A percentile compares a stretch with the other conserved stretches of the same genome.
Conservation (phyloP, 2,113 vertebrate species). For the Amazona guildingii region DNA sequence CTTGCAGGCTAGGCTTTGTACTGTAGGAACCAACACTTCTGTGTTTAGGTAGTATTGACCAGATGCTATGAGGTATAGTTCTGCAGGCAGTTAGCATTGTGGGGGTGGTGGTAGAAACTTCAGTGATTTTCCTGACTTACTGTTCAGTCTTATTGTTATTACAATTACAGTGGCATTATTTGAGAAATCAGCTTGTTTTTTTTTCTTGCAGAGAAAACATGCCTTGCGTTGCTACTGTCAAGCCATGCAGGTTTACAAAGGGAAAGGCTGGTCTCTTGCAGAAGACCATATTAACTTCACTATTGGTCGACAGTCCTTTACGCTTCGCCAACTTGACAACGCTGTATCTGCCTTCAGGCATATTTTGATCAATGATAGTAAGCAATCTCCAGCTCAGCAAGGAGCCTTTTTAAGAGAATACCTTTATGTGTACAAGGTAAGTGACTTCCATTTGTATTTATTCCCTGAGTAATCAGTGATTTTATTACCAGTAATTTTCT, state of each 20-base stretch:
- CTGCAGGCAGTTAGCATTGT: not conserved
- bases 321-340: constrained; percentile 86
- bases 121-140: not conserved
- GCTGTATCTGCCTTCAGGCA: constrained; percentile 92
- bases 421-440: constrained; percentile 95
- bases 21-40: not conserved
- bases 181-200: not conserved
- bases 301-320: constrained; percentile 95
- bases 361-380: constrained; percentile 94
- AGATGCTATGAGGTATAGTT: not conserved
- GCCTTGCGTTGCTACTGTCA: constrained; percentile 96
- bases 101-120: not conserved
- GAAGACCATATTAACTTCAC: constrained; percentile 99
- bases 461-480: not conserved
- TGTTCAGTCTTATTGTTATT: not conserved
- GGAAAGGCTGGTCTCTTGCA: constrained; percentile 94
- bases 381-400: constrained; percentile 92
- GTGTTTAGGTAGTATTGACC: not conserved
- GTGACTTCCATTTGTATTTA: not conserved
- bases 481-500: not conserved
- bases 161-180: not conserved
- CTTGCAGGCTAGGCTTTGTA: not conserved
- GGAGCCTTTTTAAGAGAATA: constrained; percentile 94
- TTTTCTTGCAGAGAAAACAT: constrained; percentile 84
- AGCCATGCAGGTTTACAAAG: constrained; percentile 98